Evolutionary conservation across 2,113 vertebrate genomes (phyloP).

Genomic region (Neoarius graeffei): DNA sequence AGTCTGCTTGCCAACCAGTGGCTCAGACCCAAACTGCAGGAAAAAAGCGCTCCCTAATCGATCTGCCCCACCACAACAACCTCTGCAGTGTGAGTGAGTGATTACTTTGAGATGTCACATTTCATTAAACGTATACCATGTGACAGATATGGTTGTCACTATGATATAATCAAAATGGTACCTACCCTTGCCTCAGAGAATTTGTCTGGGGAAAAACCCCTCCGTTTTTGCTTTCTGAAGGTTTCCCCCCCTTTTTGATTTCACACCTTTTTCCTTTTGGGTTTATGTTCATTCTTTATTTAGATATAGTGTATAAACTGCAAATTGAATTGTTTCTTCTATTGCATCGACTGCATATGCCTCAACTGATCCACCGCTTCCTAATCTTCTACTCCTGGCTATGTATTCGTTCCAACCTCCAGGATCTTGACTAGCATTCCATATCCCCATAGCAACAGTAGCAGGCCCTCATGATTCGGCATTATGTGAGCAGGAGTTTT

Average conservation of each 20-base stretch:
- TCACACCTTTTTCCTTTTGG: background rate
- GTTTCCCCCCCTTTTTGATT: background rate
- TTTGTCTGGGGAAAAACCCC: background rate
- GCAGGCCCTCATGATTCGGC: constrained; percentile 71
- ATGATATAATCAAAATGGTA: background rate
- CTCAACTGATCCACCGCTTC: constrained; percentile 11
- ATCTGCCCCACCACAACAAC: constrained; percentile 52
- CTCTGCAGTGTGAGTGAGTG: constrained; percentile 49
- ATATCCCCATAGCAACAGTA: constrained; percentile 80
- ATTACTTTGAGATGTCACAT: constrained; percentile 42
- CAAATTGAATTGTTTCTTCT: background rate
- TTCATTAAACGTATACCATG: background rate
- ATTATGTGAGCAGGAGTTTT: constrained; percentile 75
- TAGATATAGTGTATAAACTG: background rate
- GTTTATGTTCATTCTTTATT: background rate
- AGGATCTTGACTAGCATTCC: constrained; percentile 71
- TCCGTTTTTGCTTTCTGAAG: background rate
- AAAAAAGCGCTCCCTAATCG: constrained; percentile 48
- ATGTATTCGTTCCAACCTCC: constrained; percentile 66
- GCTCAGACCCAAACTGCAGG: constrained; percentile 51
- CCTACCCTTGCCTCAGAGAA: background rate
- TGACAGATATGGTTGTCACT: background rate
- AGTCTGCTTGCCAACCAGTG: constrained; percentile 58
- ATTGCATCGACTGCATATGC: background rate
- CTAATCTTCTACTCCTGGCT: constrained; percentile 52